Conservation (phyloP, 2,113 vertebrate species). For the Drymodes brunneopygia region DNA sequence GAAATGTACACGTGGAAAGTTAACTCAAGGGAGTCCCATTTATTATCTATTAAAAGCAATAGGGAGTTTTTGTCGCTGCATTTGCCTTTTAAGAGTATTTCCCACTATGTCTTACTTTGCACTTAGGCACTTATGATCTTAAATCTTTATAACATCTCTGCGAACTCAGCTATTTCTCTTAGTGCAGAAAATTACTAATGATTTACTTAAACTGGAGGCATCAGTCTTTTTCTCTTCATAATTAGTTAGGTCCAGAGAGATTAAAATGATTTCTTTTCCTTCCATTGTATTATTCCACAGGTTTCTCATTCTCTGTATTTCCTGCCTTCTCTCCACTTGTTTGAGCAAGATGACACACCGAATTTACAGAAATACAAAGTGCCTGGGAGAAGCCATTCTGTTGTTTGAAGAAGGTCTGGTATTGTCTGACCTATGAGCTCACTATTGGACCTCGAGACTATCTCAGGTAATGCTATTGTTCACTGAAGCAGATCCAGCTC, state of each 20-base stretch:
- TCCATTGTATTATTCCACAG: neutral
- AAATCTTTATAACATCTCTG: conserved; percentile 40
- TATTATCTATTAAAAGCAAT: conserved; percentile 34
- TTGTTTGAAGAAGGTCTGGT: conserved; percentile 1
- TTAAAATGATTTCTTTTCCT: neutral
- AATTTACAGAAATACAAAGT: neutral
- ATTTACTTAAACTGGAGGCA: conserved; percentile 50
- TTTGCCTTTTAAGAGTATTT: conserved; percentile 39
- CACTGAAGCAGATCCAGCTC: conserved; percentile 56
- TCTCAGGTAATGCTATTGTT: conserved; percentile 54
- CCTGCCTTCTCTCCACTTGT: neutral
- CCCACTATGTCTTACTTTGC: neutral
- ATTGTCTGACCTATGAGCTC: conserved; percentile 49
- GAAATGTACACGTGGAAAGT: conserved; percentile 26
- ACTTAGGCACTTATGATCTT: conserved; percentile 31
- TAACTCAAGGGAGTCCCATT: conserved; percentile 36
- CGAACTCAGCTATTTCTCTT: conserved; percentile 55
- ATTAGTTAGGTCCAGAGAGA: conserved; percentile 22
- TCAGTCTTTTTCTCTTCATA: conserved; percentile 5
- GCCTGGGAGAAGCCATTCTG: neutral
- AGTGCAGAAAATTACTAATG: conserved; percentile 38
- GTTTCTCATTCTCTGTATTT: neutral
- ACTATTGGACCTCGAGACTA: conserved; percentile 12
- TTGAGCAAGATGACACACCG: neutral
- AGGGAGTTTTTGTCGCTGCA: neutral